Evolutionary conservation across 2,113 vertebrate species (phyloP).

Genomic region (Sterrhoptilus dennistouni): DNA sequence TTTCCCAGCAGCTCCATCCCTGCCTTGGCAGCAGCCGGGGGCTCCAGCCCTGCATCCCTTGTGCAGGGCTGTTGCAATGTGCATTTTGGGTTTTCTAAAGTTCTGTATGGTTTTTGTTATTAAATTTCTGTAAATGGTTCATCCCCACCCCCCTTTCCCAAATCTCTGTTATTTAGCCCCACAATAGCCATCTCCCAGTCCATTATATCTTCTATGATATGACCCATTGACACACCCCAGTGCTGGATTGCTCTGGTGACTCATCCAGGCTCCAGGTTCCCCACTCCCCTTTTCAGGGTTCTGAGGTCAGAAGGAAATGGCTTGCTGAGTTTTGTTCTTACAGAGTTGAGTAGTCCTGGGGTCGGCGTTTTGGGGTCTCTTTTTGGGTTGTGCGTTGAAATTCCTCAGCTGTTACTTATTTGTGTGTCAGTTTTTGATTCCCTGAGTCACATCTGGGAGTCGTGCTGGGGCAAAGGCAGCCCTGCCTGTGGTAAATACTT

Average conservation of each 20-base stretch:
- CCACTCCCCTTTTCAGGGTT: neutral
- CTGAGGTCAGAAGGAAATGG: neutral
- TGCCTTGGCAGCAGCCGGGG: neutral
- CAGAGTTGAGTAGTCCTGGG: neutral
- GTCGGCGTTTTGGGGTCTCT: neutral
- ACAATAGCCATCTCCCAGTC: too few species aligned
- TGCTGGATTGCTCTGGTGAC: too few species aligned
- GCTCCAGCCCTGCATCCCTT: fast-evolving
- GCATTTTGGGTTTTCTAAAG: too few species aligned
- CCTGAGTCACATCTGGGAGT: neutral
- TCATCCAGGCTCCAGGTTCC: too few species aligned
- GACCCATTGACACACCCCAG: too few species aligned
- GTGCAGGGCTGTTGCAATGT: fast-evolving
- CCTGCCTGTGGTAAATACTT: neutral
- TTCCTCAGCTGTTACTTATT: neutral
- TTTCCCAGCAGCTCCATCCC: neutral
- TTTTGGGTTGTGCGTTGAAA: neutral
- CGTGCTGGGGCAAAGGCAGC: neutral
- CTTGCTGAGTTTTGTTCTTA: neutral
- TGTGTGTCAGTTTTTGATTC: neutral
- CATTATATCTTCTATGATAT: too few species aligned
- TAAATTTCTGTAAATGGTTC: too few species aligned
- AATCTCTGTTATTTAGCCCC: too few species aligned
- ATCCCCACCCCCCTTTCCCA: too few species aligned
- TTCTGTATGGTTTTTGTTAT: too few species aligned